These are phyloP conservation scores for Amphipyra berbera DNA, from an alignment of 2,888 invertebrate species.

Conservation along the genomic window DNA sequence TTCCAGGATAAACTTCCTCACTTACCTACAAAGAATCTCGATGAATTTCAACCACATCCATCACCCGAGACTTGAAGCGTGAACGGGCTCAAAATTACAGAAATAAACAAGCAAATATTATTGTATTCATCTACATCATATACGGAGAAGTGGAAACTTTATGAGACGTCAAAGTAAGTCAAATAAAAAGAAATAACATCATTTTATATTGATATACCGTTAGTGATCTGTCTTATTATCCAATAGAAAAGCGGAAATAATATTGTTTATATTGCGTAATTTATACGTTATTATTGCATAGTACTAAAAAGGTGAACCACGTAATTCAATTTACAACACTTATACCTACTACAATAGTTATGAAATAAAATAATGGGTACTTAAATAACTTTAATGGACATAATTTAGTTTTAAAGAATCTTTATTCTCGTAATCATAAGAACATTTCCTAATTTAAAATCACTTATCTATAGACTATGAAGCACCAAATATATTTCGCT, in stretches of 20 bases:
- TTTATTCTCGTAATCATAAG: background rate
- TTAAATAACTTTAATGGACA: slow-evolving; percentile 6
- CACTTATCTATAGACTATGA: background rate
- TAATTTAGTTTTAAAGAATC: slow-evolving; percentile 16
- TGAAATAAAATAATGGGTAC: slow-evolving; percentile 6
- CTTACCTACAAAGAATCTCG: slow-evolving; percentile 9
- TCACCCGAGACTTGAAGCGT: slow-evolving; percentile 19
- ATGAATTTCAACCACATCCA: slow-evolving; percentile 19
- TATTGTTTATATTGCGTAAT: background rate
- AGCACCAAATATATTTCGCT: background rate
- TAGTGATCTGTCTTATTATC: background rate
- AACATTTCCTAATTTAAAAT: too few relatives aligned
- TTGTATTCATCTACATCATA: slow-evolving; percentile 18
- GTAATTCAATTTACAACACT: slow-evolving; percentile 9
- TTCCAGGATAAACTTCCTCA: background rate
- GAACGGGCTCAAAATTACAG: slow-evolving; percentile 24
- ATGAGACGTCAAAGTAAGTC: background rate
- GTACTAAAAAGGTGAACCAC: background rate
- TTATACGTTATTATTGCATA: background rate
- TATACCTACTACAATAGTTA: slow-evolving; percentile 9
- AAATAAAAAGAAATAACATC: background rate
- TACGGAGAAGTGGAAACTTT: slow-evolving; percentile 7
- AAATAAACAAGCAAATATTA: slow-evolving; percentile 19
- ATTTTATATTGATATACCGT: background rate
- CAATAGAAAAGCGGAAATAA: slow-evolving; percentile 4